These are phyloP conservation scores for Hypena proboscidalis DNA, from an alignment of 2,888 invertebrate species.

Conservation along the genomic window DNA sequence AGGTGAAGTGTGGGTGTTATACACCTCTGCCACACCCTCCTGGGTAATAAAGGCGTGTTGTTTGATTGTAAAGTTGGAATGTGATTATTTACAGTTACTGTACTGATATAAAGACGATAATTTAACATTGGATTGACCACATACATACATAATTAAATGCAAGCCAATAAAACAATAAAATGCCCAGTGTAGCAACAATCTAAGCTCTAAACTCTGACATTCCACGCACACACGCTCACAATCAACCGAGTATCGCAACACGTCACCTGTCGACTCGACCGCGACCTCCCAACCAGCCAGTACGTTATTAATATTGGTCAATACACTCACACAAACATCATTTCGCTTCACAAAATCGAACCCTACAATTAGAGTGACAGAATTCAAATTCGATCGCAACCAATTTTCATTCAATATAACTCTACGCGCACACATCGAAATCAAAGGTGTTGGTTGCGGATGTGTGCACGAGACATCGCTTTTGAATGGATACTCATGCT, in stretches of 20 bases:
- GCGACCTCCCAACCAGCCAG: constrained; percentile 73
- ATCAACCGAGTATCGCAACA: constrained; percentile 58
- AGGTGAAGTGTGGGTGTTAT: too few species aligned
- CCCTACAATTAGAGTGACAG: constrained; percentile 43
- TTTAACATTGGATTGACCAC: constrained; percentile 4
- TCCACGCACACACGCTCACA: constrained; percentile 67
- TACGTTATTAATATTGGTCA: constrained; percentile 80
- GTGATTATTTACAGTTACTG: too few species aligned
- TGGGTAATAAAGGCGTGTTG: too few species aligned
- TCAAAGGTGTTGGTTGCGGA: constrained; percentile 63
- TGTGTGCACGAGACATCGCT: constrained; percentile 71
- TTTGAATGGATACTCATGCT: constrained; percentile 69
- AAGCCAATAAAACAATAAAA: constrained; percentile 40
- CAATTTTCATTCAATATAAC: constrained; percentile 47
- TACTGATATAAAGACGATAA: background rate
- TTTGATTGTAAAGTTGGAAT: too few species aligned
- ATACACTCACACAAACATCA: constrained; percentile 60
- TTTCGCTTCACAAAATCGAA: constrained; percentile 37
- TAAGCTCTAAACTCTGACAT: constrained; percentile 75
- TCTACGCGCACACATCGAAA: constrained; percentile 57
- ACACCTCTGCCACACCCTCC: too few species aligned
- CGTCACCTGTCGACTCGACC: constrained; percentile 78
- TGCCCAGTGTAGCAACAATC: constrained; percentile 35
- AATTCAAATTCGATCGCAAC: constrained; percentile 46
- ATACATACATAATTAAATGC: constrained; percentile 34